Evolutionary conservation across 2,113 vertebrate genomes (phyloP).

Genomic region (Puma concolor): DNA sequence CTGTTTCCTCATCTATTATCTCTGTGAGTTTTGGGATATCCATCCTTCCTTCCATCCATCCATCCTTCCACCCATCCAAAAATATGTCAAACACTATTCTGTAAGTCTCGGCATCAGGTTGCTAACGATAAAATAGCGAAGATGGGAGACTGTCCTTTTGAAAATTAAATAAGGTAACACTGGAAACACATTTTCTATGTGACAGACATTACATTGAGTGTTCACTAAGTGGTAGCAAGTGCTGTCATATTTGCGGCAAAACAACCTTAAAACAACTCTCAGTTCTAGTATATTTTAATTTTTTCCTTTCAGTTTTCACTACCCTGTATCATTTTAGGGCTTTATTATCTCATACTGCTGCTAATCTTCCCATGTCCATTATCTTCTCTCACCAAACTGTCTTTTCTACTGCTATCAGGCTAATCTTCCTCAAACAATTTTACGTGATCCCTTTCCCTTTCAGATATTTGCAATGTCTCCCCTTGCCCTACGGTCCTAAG

Average conservation of each 20-base stretch:
- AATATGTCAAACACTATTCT: neutral
- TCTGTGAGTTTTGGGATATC: neutral
- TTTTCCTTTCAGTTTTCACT: neutral
- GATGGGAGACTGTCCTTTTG: neutral
- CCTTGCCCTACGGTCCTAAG: neutral
- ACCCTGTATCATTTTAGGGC: neutral
- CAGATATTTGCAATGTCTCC: neutral
- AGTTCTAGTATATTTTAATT: neutral
- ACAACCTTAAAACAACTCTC: neutral
- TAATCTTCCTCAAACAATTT: neutral
- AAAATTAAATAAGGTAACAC: neutral
- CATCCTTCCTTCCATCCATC: neutral
- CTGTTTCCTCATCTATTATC: neutral
- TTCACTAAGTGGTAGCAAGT: neutral
- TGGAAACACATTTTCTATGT: neutral
- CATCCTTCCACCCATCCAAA: neutral
- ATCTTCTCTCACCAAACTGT: neutral
- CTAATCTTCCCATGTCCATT: neutral
- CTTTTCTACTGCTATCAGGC: neutral
- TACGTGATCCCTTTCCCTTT: neutral
- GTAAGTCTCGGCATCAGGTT: neutral
- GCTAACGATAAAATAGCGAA: neutral
- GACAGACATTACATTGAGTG: neutral
- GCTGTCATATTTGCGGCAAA: neutral
- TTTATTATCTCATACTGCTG: neutral